These are phyloP conservation scores for Omphaloscelis lunosa DNA, from an alignment of 2,888 invertebrate species.

Conservation along the genomic window DNA sequence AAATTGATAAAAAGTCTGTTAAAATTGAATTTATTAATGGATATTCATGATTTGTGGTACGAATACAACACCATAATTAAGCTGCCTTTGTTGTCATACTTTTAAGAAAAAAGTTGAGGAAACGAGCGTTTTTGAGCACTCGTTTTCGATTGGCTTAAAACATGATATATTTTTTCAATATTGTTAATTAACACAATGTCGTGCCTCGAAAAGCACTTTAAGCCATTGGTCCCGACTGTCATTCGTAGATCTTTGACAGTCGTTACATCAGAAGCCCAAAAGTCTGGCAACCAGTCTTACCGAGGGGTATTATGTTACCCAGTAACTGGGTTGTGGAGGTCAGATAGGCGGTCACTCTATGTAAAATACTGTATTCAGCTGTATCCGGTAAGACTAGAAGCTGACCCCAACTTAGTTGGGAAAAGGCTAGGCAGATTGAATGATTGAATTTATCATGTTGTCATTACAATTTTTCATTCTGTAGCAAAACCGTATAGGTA, in stretches of 20 bases:
- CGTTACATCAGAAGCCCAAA: too few relatives aligned
- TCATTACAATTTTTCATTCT: background rate
- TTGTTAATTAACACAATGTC: background rate
- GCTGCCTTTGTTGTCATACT: background rate
- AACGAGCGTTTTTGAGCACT: background rate
- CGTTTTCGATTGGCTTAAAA: background rate
- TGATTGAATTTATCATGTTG: background rate
- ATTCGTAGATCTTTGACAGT: too few relatives aligned
- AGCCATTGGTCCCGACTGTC: too few relatives aligned
- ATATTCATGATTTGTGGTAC: constrained; percentile 15
- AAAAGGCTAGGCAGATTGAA: too few relatives aligned
- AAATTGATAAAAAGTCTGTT: constrained; percentile 40
- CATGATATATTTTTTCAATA: background rate
- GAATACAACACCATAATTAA: constrained; percentile 16
- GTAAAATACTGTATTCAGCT: too few relatives aligned
- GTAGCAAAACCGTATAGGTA: background rate
- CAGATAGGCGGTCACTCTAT: too few relatives aligned
- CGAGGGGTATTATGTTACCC: too few relatives aligned
- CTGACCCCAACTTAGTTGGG: too few relatives aligned
- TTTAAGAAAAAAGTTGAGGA: background rate
- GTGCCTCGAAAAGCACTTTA: too few relatives aligned
- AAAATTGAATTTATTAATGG: constrained; percentile 21
- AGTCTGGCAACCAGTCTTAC: too few relatives aligned
- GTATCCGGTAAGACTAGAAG: too few relatives aligned
- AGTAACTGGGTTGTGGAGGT: too few relatives aligned